phyloP scores from a whole-genome alignment of 2,113 vertebrate species.

The Tringa solitaria region DNA sequence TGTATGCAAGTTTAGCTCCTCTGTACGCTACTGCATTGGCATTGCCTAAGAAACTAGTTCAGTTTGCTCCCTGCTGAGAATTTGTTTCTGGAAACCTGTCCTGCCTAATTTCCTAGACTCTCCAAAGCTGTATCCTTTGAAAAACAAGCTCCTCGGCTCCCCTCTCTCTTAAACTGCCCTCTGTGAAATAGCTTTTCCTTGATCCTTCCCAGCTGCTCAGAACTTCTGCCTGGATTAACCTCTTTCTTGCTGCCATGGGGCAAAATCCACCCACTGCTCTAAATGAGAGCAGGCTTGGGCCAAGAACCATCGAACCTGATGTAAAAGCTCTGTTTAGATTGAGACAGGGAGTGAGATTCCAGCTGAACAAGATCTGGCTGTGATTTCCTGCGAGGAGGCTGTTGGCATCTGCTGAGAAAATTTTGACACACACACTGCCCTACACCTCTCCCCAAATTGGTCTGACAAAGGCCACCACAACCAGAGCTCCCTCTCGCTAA shows the following conservation, averaged over 20 bases:
- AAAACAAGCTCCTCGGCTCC: not conserved
- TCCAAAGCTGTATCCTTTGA: not conserved
- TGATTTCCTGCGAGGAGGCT: not conserved
- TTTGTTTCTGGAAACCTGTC: conserved; percentile 41
- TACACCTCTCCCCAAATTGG: rapidly evolving
- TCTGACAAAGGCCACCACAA: not conserved
- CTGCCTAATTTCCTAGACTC: conserved; percentile 32
- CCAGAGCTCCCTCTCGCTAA: not conserved
- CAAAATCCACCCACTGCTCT: not conserved
- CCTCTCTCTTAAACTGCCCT: not conserved
- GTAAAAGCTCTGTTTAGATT: not conserved
- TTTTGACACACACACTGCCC: not conserved
- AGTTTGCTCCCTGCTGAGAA: conserved; percentile 13
- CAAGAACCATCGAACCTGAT: not conserved
- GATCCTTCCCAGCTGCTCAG: not conserved
- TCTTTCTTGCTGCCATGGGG: not conserved
- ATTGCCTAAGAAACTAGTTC: conserved; percentile 15
- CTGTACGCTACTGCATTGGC: not conserved
- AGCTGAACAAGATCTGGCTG: not conserved
- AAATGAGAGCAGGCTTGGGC: not conserved
- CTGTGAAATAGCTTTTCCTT: not conserved
- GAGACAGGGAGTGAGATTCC: not conserved
- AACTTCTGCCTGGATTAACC: not conserved
- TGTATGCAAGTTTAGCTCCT: conserved; percentile 18
- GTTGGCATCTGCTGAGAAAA: not conserved